Percentiles rank a stretch among this genome's conserved stretches.
Evolutionary conservation across 2,797 vertebrate genomes (phyloP).

Genomic region (Sebastes hubbsi): DNA sequence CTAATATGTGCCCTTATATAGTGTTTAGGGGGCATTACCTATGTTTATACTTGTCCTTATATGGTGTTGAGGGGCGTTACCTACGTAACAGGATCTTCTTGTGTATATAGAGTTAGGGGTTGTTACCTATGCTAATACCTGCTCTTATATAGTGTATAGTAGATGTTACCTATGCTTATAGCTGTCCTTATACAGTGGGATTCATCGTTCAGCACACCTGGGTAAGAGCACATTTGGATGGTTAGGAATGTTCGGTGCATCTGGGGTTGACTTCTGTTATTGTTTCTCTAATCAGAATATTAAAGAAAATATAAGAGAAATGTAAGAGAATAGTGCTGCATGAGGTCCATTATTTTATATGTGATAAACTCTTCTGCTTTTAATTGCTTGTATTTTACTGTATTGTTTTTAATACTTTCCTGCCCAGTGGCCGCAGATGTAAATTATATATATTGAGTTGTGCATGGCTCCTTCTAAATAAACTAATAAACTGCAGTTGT

Average conservation of each 20-base stretch:
- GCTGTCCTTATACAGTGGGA: neutral
- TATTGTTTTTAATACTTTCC: neutral
- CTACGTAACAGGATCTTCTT: no score
- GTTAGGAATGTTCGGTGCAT: neutral
- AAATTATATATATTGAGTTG: neutral
- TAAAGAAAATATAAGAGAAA: neutral
- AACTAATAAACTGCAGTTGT: neutral
- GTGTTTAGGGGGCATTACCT: no score
- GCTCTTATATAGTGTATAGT: neutral
- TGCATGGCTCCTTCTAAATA: neutral
- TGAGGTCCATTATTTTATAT: neutral
- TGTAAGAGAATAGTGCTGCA: neutral
- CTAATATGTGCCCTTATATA: no score
- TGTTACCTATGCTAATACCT: no score
- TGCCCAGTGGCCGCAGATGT: neutral
- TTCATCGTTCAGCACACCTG: neutral
- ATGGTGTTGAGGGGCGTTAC: no score
- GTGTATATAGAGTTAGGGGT: no score
- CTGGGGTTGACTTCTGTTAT: neutral
- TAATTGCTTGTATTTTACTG: neutral
- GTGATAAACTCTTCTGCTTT: neutral
- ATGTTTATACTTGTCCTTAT: no score
- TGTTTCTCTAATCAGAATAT: neutral
- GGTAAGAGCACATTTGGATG: neutral
- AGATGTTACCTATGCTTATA: neutral